Evolutionary conservation across 2,888 invertebrate species (phyloP), one percentile per base, ranked within the genome.

Genomic region (Zaprionus obscuricornis): DNA sequence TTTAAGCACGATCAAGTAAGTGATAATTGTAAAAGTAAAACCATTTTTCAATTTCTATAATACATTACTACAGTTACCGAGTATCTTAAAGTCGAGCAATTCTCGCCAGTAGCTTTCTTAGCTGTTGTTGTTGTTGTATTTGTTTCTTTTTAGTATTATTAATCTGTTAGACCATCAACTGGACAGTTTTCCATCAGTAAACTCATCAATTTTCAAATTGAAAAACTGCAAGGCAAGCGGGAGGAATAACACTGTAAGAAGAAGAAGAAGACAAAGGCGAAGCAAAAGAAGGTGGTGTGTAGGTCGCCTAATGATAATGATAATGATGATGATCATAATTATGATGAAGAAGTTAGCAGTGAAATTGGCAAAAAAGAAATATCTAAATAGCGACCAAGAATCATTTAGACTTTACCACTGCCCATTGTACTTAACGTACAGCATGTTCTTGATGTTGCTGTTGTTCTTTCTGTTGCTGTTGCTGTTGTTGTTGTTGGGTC

Each of bases 181-280:
- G 58, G 66, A 59, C 75, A 74, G 74, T 65, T 82, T 77, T 85
- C 62, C 67, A 78, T 82, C 78, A 78, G 52, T 47, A 56, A 67
- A 58, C 75, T 78, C 74, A 78, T 78, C 85, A 85, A 84, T 82
- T 71, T 67, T 57, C 24, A 78, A 83, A 79, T 75, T 77, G 77
- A 67, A 66, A n/a, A 79, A 70, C 54, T 34, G 36, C 34, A 14
- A 40, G 39, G 22, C 33, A 43, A 46, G 31, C 31, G 22, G 46
- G 29, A 7, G 2, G 29, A 11, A 45, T 29, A 33, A 10, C 6
- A 18, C 18, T 36, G n/a, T 36, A 16, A 6, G 20, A 8, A 8
- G 14, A 46, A 52, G 26, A 8, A 14, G 40, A 5, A 34, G 33
- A 37, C 29, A 42, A 43, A 34, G 42, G 29, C 17, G 10, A 8